These are phyloP conservation scores for Sprattus sprattus DNA, from an alignment of 2,113 vertebrate species.

Conservation along the genomic window DNA sequence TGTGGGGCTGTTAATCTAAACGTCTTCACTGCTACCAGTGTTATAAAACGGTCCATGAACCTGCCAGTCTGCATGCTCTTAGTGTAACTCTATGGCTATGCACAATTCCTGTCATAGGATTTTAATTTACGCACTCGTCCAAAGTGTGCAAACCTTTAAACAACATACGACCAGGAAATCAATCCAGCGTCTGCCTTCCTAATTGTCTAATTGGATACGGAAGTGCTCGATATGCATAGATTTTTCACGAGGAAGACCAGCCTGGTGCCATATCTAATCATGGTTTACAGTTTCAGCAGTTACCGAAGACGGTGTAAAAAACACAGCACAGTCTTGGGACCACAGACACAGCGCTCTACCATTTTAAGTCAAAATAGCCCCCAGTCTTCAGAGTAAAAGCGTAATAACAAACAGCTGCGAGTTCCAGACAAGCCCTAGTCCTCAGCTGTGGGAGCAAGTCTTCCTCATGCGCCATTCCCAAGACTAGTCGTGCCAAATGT, in stretches of 20 bases:
- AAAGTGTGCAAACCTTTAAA: slow-evolving; percentile 47
- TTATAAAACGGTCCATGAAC: background rate
- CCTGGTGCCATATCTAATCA: slow-evolving; percentile 44
- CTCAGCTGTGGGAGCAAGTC: slow-evolving; percentile 37
- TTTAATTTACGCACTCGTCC: slow-evolving; percentile 35
- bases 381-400: background rate
- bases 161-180: slow-evolving; percentile 53
- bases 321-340: background rate
- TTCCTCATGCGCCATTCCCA: slow-evolving; percentile 49
- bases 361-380: background rate
- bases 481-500: slow-evolving; percentile 42
- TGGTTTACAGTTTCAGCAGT: slow-evolving; percentile 35
- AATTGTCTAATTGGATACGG: slow-evolving; percentile 51
- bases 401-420: slow-evolving; percentile 47
- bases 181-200: slow-evolving; percentile 46
- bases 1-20: background rate
- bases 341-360: background rate
- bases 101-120: background rate
- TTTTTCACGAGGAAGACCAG: slow-evolving; percentile 34
- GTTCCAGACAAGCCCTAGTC: slow-evolving; percentile 58
- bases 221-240: slow-evolving; percentile 49
- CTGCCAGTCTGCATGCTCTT: background rate
- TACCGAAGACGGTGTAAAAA: background rate
- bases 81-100: background rate
- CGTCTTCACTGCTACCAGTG: background rate